Conservation (phyloP, 2,113 vertebrate species). For the Corvus cornix region DNA sequence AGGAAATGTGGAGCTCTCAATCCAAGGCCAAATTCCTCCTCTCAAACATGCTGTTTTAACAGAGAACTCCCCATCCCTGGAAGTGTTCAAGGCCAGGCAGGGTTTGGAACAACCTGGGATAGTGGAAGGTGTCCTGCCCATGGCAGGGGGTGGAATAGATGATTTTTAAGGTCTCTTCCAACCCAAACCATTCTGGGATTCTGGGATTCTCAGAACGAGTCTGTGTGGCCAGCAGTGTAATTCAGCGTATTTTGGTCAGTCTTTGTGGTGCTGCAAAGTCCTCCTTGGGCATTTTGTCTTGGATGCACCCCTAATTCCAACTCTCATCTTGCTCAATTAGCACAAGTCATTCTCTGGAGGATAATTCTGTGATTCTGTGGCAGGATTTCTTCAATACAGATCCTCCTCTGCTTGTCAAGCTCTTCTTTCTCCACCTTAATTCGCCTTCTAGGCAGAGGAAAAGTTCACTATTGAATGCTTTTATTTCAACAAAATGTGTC, state of each 20-base stretch:
- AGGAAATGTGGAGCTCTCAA: neutral
- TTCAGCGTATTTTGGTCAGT: neutral
- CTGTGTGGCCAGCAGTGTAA: fast-evolving
- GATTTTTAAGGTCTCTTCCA: neutral
- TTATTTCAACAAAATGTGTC: neutral
- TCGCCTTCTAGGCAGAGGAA: neutral
- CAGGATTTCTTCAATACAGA: neutral
- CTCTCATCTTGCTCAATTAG: neutral
- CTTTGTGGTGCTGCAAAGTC: neutral
- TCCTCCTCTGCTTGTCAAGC: neutral
- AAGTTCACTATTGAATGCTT: neutral
- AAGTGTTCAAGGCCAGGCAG: neutral
- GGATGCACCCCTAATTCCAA: neutral
- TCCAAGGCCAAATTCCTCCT: neutral
- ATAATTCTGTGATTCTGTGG: neutral
- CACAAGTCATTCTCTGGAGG: neutral
- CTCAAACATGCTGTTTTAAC: fast-evolving
- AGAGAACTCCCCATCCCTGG: neutral
- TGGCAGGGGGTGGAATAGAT: too few relatives aligned
- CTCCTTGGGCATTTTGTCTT: neutral
- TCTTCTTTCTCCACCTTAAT: neutral
- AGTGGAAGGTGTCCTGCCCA: neutral
- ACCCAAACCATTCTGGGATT: too few relatives aligned
- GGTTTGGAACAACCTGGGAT: neutral
- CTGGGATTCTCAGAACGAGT: fast-evolving